Evolutionary conservation across 2,888 invertebrate genomes (phyloP).

Genomic region (Stenchaetothrips biformis): DNA sequence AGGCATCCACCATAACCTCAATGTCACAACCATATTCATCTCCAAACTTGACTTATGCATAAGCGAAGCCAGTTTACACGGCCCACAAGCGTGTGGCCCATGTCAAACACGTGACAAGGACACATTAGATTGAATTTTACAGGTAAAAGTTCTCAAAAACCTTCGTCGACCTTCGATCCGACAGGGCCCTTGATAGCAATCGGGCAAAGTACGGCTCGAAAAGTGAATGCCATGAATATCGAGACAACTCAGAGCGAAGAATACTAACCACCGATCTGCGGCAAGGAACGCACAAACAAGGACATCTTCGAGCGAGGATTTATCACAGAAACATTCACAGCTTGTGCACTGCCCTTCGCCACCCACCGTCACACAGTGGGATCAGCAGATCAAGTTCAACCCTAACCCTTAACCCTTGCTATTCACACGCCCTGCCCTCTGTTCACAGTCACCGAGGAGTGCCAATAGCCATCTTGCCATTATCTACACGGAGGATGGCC

Average conservation of each 20-base stretch:
- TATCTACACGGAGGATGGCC: too few relatives aligned
- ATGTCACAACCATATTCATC: too few relatives aligned
- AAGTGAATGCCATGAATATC: background rate
- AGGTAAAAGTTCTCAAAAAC: background rate
- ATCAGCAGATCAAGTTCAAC: background rate
- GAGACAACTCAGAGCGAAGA: background rate
- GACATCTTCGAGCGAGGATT: constrained; percentile 9
- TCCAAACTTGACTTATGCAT: too few relatives aligned
- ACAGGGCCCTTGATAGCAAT: background rate
- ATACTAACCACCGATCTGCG: background rate
- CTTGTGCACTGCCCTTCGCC: background rate
- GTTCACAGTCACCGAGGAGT: too few relatives aligned
- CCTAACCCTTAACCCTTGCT: background rate
- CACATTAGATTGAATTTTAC: too few relatives aligned
- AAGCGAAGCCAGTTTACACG: too few relatives aligned
- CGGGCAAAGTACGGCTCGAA: background rate
- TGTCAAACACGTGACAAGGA: too few relatives aligned
- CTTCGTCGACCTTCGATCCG: constrained; percentile 4
- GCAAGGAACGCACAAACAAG: background rate
- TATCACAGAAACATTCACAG: constrained; percentile 17
- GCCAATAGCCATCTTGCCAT: too few relatives aligned
- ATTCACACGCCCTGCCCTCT: background rate
- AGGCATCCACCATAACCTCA: too few relatives aligned
- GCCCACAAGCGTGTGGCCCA: too few relatives aligned
- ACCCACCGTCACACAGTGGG: background rate